These are phyloP conservation scores for Oreohelix idahoensis DNA, from an alignment of 1,140 invertebrate genomes.

Conservation along the genomic window DNA sequence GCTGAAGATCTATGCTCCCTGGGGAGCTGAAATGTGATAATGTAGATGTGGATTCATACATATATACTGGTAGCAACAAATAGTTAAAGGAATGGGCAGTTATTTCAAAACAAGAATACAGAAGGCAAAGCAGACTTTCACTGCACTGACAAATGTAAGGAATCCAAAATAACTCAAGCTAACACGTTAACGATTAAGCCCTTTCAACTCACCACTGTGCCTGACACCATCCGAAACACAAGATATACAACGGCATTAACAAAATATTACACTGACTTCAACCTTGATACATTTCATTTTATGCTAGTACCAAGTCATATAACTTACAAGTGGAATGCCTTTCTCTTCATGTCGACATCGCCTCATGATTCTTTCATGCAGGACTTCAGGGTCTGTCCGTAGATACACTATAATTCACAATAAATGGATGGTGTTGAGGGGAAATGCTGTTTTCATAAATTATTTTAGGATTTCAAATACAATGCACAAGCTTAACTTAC, in stretches of 20 bases:
- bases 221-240: background rate
- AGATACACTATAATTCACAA: slow-evolving; percentile 24
- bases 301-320: background rate
- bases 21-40: too few species aligned
- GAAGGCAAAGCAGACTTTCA: background rate
- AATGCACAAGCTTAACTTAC: too few species aligned
- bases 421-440: background rate
- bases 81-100: too few species aligned
- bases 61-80: too few species aligned
- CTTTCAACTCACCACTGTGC: background rate
- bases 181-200: background rate
- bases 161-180: background rate
- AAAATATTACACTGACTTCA: too few species aligned
- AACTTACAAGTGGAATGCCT: slow-evolving; percentile 30
- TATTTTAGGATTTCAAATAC: too few species aligned
- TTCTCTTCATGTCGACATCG: slow-evolving; percentile 25
- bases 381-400: slow-evolving; percentile 24
- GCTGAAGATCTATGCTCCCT: too few species aligned
- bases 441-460: too few species aligned
- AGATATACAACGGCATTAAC: background rate
- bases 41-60: too few species aligned
- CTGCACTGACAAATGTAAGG: too few species aligned
- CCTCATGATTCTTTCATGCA: slow-evolving; percentile 17
- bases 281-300: background rate
- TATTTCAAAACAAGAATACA: background rate